A percentile compares a stretch with the other conserved stretches of the same genome.
Evolutionary conservation across 1,140 invertebrate genomes (phyloP).

Genomic region (Zophobas morio): DNA sequence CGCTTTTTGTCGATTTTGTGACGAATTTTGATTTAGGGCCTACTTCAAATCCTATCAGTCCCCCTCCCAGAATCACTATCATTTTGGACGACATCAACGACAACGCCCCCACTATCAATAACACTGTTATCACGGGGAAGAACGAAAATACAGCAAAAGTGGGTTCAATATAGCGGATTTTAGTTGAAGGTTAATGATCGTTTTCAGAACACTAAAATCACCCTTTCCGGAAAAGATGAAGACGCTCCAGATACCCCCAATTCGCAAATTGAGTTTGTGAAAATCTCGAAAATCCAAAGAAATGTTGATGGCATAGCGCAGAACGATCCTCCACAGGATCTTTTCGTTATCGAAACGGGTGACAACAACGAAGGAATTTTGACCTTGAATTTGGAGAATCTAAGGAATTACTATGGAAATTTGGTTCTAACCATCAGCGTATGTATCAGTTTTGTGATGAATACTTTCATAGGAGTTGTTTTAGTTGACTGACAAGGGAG

Average conservation of each 20-base stretch:
- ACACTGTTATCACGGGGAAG: constrained; percentile 51
- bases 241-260: not conserved
- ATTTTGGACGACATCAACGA: constrained; percentile 72
- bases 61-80: constrained; percentile 63
- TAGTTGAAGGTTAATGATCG: not conserved
- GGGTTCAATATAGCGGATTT: constrained; percentile 2
- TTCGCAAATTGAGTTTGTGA: constrained; percentile 67
- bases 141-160: constrained; percentile 68
- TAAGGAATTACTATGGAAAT: not conserved
- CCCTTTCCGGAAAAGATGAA: not conserved
- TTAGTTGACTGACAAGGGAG: constrained; percentile 70
- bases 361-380: constrained; percentile 65
- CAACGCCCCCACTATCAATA: constrained; percentile 68
- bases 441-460: constrained; percentile 46
- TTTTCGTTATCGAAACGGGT: not conserved
- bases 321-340: not conserved
- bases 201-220: not conserved
- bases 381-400: constrained; percentile 53
- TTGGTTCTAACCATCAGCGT: constrained; percentile 69
- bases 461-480: constrained; percentile 29
- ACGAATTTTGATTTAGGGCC: constrained; percentile 8
- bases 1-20: not conserved
- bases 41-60: constrained; percentile 56
- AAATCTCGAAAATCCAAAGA: constrained; percentile 68
- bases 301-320: not conserved